Conservation (phyloP, 23 tunicate genomes). For the Trididemnum clinides region DNA sequence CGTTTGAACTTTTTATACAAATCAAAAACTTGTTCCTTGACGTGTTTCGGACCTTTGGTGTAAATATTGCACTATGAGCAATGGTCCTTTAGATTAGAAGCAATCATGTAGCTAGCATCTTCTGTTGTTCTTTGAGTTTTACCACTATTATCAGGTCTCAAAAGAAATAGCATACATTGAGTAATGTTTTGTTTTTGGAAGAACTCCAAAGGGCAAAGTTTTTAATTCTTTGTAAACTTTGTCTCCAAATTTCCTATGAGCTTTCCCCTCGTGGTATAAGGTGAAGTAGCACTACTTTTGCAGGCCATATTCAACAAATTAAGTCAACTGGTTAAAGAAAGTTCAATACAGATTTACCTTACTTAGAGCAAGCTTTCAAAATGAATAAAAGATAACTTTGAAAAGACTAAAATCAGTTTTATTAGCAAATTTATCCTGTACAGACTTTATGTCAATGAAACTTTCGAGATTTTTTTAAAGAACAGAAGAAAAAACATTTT, state of each 20-base stretch:
- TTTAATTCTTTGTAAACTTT: neutral
- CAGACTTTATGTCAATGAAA: neutral
- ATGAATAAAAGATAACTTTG: no score
- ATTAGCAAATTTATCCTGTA: no score
- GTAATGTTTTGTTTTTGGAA: neutral
- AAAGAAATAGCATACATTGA: neutral
- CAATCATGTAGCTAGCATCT: neutral
- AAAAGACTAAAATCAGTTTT: no score
- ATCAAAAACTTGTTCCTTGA: neutral
- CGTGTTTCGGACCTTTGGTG: neutral
- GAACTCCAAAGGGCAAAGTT: neutral
- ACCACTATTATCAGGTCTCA: neutral
- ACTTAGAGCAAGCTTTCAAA: no score
- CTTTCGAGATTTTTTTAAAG: neutral
- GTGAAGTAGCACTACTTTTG: neutral
- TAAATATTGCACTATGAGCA: neutral
- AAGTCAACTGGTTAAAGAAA: neutral
- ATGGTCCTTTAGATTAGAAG: neutral
- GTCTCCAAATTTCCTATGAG: neutral
- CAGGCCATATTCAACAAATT: no score
- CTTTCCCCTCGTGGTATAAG: neutral
- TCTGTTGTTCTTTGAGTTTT: neutral
- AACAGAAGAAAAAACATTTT: no score
- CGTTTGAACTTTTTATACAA: neutral
- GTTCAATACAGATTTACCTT: neutral